phyloP scores from a whole-genome alignment of 2,113 vertebrate genomes.

The Bungarus multicinctus region DNA sequence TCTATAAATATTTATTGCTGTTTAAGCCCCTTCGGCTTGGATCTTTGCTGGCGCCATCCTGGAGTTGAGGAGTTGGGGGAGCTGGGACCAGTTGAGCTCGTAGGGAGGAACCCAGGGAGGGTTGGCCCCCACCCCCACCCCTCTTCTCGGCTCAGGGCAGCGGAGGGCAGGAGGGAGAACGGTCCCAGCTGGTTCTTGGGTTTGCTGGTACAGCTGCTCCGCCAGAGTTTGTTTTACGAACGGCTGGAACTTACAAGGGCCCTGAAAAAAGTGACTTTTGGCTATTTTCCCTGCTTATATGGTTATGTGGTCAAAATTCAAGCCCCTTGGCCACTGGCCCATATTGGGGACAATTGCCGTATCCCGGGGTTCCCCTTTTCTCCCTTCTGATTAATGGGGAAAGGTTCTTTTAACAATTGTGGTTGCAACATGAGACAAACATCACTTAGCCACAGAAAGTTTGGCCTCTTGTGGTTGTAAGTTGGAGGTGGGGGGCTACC shows the following conservation, averaged over 20 bases:
- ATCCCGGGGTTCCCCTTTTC: not conserved
- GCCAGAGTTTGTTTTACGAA: too few relatives aligned
- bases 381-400: not conserved
- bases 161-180: too few relatives aligned
- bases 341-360: too few relatives aligned
- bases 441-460: not conserved
- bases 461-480: not conserved
- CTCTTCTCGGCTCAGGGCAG: too few relatives aligned
- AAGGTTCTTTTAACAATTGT: not conserved
- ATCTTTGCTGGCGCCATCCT: not conserved
- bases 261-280: not conserved
- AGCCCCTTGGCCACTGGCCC: too few relatives aligned
- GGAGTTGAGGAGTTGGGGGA: not conserved
- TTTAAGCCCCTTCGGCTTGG: not conserved
- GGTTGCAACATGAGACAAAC: too few relatives aligned
- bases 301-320: not conserved
- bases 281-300: not conserved
- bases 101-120: too few relatives aligned
- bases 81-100: not conserved
- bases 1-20: conserved; percentile 34
- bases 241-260: too few relatives aligned
- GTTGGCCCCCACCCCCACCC: fast-evolving
- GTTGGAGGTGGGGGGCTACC: too few relatives aligned
- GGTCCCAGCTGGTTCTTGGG: too few relatives aligned
- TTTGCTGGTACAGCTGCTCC: too few relatives aligned